Percentiles rank a stretch among this genome's conserved stretches.
Evolutionary conservation across 2,797 vertebrate species (phyloP).

Genomic region (Anisognathus igniventris): DNA sequence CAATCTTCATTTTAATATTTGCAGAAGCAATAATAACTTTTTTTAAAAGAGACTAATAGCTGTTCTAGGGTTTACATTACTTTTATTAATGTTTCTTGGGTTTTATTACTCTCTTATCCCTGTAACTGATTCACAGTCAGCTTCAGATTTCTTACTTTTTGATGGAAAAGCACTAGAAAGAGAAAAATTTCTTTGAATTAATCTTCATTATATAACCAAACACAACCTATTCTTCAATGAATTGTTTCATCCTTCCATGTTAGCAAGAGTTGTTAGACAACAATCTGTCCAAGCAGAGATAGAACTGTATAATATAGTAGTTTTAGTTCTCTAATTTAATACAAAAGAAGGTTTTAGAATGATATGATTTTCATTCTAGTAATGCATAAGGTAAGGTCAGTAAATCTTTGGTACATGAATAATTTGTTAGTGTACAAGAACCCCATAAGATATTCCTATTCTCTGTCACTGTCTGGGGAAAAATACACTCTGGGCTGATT

Average conservation of each 20-base stretch:
- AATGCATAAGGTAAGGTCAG: background rate
- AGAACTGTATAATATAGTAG: background rate
- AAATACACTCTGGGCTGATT: background rate
- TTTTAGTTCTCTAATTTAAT: background rate
- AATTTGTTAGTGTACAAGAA: background rate
- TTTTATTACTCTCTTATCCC: background rate
- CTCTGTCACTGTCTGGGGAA: background rate
- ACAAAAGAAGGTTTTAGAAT: background rate
- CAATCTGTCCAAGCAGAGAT: background rate
- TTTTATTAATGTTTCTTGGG: fast-evolving
- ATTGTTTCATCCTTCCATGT: background rate
- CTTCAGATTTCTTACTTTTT: background rate
- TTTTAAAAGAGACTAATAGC: background rate
- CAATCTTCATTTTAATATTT: background rate
- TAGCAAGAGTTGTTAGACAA: background rate
- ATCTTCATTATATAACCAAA: background rate
- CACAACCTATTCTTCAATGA: background rate
- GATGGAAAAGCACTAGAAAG: background rate
- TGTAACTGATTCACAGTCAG: background rate
- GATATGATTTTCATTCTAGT: background rate
- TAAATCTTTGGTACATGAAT: background rate
- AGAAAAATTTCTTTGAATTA: background rate
- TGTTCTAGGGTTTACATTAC: background rate
- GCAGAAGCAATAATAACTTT: background rate
- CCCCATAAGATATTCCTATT: background rate